Percentiles rank a stretch among this genome's conserved stretches.
These are phyloP conservation scores for Elegia similella DNA, from an alignment of 2,888 invertebrate species.

Conservation along the genomic window DNA sequence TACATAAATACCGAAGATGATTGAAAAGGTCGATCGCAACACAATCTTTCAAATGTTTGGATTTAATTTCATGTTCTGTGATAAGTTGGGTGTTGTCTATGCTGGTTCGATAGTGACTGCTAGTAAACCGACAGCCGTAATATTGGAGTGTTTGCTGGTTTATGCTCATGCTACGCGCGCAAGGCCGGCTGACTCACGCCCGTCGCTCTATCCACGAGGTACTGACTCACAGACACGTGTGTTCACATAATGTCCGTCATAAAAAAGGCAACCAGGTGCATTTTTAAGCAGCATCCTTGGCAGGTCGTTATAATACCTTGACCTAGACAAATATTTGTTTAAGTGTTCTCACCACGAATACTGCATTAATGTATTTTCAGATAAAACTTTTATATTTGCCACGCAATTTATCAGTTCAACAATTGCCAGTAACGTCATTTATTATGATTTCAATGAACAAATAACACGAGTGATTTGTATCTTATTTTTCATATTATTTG, in stretches of 20 bases:
- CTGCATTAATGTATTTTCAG: neutral
- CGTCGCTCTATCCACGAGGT: constrained; percentile 48
- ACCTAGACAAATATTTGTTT: constrained; percentile 2
- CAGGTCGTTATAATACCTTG: constrained; percentile 13
- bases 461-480: neutral
- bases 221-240: constrained; percentile 56
- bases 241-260: constrained; percentile 30
- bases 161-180: constrained; percentile 51
- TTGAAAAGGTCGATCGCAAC: constrained; percentile 6
- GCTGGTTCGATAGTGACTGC: constrained; percentile 20
- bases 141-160: constrained; percentile 60
- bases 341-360: neutral
- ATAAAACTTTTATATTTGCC: neutral
- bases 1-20: constrained; percentile 12
- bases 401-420: neutral
- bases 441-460: constrained; percentile 1
- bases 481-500: neutral
- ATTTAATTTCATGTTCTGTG: neutral
- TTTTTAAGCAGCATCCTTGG: constrained; percentile 16
- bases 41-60: neutral
- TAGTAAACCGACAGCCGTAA: constrained; percentile 45
- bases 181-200: constrained; percentile 76
- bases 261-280: constrained; percentile 11
- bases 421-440: neutral
- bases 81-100: constrained; percentile 40